phyloP scores from a whole-genome alignment of 2,888 invertebrate species.

The Ormyrus thymus region DNA sequence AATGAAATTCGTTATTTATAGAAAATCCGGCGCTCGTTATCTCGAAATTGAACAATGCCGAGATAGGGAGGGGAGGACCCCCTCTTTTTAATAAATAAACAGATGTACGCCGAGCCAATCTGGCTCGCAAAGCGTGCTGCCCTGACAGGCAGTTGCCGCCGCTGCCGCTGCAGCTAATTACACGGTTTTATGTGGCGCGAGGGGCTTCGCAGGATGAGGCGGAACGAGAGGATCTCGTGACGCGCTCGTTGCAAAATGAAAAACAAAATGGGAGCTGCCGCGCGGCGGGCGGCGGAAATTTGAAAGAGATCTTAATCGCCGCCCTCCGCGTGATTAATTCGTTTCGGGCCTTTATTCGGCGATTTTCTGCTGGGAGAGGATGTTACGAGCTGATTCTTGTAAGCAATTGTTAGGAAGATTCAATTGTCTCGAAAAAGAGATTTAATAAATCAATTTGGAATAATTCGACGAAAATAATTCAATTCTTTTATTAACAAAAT shows the following conservation, averaged over 20 bases:
- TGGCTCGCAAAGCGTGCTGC: slow-evolving; percentile 62
- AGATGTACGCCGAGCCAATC: slow-evolving; percentile 13
- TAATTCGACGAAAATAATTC: no score
- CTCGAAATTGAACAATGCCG: slow-evolving; percentile 30
- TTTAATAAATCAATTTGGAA: no score
- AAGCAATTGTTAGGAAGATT: no score
- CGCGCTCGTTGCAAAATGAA: slow-evolving; percentile 1
- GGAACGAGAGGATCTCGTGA: slow-evolving; percentile 10
- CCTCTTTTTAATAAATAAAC: slow-evolving; percentile 30
- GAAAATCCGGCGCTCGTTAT: slow-evolving; percentile 28
- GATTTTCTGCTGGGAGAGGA: no score
- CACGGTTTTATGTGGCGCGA: slow-evolving; percentile 70
- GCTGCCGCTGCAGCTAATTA: slow-evolving; percentile 70
- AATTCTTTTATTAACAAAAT: no score
- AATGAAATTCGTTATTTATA: slow-evolving; percentile 30
- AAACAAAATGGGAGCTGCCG: not conserved
- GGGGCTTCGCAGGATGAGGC: not conserved
- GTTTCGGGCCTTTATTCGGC: no score
- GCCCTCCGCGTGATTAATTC: no score
- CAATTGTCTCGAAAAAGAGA: no score
- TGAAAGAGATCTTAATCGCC: no score
- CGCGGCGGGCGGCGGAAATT: not conserved
- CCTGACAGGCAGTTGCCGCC: slow-evolving; percentile 67
- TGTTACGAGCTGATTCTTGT: no score
- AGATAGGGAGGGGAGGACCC: not conserved